These are phyloP conservation scores for Dinoponera quadriceps DNA, from an alignment of 1,140 invertebrate genomes.

Conservation along the genomic window DNA sequence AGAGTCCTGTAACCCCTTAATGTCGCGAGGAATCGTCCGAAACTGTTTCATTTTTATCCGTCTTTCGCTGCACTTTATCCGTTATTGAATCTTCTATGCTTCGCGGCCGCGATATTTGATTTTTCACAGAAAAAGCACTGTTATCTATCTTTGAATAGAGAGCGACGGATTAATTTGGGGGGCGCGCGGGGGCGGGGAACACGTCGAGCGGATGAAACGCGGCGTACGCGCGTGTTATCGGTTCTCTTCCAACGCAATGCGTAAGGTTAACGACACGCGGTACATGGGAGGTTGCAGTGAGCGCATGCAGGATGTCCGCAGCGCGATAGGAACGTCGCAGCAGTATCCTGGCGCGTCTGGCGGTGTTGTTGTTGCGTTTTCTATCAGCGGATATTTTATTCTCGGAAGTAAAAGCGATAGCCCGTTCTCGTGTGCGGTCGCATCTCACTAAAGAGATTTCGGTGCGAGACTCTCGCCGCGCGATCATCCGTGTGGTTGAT, in stretches of 20 bases:
- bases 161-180: neutral
- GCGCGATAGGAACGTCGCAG: slow-evolving; percentile 72
- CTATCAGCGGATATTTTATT: slow-evolving; percentile 57
- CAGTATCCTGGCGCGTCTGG: slow-evolving; percentile 71
- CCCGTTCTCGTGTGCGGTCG: neutral
- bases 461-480: neutral
- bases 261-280: slow-evolving; percentile 76
- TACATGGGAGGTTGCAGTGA: slow-evolving; percentile 63
- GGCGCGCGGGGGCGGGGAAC: neutral
- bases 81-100: neutral
- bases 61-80: neutral
- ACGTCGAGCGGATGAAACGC: slow-evolving; percentile 56
- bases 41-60: too few species aligned
- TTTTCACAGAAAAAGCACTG: too few species aligned
- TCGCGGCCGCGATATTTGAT: too few species aligned
- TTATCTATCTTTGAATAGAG: neutral
- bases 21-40: too few species aligned
- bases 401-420: slow-evolving; percentile 38
- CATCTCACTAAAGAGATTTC: slow-evolving; percentile 8
- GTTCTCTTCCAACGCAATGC: slow-evolving; percentile 68
- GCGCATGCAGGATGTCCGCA: slow-evolving; percentile 78
- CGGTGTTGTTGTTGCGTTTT: slow-evolving; percentile 17
- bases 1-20: too few species aligned
- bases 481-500: slow-evolving; percentile 42
- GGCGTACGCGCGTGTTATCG: slow-evolving; percentile 56